Base-by-base conservation (phyloP, 2,113 vertebrate genomes). In the Chaenocephalus aceratus region DNA sequence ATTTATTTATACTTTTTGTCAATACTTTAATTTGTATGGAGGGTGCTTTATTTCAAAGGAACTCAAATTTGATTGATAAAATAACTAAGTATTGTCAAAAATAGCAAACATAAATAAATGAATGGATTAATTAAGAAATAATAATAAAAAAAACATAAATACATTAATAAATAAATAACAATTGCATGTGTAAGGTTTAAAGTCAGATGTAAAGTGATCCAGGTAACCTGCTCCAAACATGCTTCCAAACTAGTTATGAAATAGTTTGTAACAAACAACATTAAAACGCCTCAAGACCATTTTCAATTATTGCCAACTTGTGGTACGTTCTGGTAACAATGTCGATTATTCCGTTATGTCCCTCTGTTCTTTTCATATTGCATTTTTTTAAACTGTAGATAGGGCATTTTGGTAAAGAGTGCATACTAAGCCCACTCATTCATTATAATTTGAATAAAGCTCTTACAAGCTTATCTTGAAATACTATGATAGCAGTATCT, bases 381-480 rank as follows among this genome's bases (percentile, higher is more conserved):
- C 2, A 2, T 10, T 52, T 67, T 52, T 48, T n/a, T 56, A 18
- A n/a, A 59, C 51, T 54, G 36, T n/a, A 34, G 52, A 15, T 46
- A 36, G 21, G n/a, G 6, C 5, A 4, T 48, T 9, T 12, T 46
- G 56, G 13, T 23, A 15, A 56, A 53, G 14, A 53, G 14, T 14
- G 21, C 30, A 9, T 12, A 36, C 30, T 21, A 26, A 57, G 68
- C 23, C 13, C 5, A 10, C 10, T 67, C 3, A 10, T 15, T 18
- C n/a, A 61, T n/a, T 36, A 7, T 49, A 72, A 77, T 57, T 64
- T 21, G 34, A 69, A 69, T 70, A 56, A 5, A 72, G 41, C 49
- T 68, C 36, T 7, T 13, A 13, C 2, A 57, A 36, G n/a, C 11
- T 44, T 49, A 21, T 75, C 16, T 63, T 12, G 57, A 6, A 16